Percentiles rank a stretch among this genome's conserved stretches.
phyloP scores from a whole-genome alignment of 2,888 invertebrate genomes.

The Chloromyia formosa region DNA sequence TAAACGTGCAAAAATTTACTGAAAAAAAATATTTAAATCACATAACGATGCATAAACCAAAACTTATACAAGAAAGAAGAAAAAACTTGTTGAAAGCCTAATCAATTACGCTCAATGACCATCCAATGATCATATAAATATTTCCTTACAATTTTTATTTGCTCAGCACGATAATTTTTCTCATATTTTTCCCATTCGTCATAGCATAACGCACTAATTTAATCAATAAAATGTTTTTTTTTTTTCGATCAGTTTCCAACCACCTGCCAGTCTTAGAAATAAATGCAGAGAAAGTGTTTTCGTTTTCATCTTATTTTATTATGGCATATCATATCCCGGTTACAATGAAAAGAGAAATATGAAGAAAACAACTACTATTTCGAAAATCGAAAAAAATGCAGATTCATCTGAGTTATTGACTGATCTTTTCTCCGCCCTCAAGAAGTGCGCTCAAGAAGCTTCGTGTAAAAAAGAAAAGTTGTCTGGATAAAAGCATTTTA shows the following conservation, averaged over 20 bases:
- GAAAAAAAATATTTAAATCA: too few relatives aligned
- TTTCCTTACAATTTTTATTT: too few relatives aligned
- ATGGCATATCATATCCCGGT: background rate
- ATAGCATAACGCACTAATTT: background rate
- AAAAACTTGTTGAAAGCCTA: too few relatives aligned
- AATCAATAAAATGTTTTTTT: background rate
- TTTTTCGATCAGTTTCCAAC: background rate
- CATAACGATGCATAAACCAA: too few relatives aligned
- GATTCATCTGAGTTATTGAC: background rate
- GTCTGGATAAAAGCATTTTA: background rate
- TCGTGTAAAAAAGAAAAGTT: too few relatives aligned
- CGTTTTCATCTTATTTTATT: background rate
- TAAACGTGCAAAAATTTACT: too few relatives aligned
- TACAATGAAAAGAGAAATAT: background rate
- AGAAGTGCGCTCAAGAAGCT: background rate
- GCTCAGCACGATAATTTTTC: too few relatives aligned
- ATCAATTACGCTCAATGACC: too few relatives aligned
- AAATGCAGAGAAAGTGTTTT: conserved; percentile 6
- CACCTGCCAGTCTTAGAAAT: background rate
- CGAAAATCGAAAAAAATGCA: background rate
- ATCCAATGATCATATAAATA: too few relatives aligned
- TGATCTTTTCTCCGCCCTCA: background rate
- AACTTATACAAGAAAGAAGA: too few relatives aligned
- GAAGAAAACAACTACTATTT: background rate
- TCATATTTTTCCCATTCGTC: too few relatives aligned